Evolutionary conservation across 1,140 invertebrate species (phyloP).

Genomic region (Drosophila leontia): DNA sequence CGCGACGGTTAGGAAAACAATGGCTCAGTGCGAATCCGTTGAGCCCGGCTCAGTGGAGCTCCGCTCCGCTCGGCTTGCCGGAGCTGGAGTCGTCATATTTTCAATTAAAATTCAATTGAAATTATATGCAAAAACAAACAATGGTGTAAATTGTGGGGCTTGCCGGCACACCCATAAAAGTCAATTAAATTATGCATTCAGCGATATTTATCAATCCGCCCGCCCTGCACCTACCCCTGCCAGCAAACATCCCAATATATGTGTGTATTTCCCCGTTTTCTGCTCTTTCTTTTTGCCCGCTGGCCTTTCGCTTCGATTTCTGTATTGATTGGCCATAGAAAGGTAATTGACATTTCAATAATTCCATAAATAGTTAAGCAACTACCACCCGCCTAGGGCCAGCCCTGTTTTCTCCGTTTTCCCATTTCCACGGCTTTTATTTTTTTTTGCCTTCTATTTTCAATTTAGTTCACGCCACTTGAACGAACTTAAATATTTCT

Average conservation of each 20-base stretch:
- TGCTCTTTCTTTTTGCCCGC: not conserved
- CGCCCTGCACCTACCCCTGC: not conserved
- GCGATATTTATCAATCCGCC: slow-evolving; percentile 48
- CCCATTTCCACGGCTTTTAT: slow-evolving; percentile 1
- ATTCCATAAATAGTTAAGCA: slow-evolving; percentile 61
- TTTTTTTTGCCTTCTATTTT: slow-evolving; percentile 44
- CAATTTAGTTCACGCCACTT: slow-evolving; percentile 60
- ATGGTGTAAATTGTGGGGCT: slow-evolving; percentile 62
- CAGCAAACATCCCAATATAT: not conserved
- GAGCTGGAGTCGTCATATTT: slow-evolving; percentile 58
- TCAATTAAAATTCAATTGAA: slow-evolving; percentile 82
- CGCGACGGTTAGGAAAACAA: slow-evolving; percentile 48
- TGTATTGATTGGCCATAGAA: slow-evolving; percentile 51
- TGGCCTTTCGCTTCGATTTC: slow-evolving; percentile 30
- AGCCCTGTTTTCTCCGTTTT: slow-evolving; percentile 2
- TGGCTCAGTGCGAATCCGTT: slow-evolving; percentile 50
- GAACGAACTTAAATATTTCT: slow-evolving; percentile 76
- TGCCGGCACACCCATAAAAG: slow-evolving; percentile 45
- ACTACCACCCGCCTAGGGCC: slow-evolving; percentile 1
- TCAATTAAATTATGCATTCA: slow-evolving; percentile 58
- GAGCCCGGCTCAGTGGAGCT: slow-evolving; percentile 15
- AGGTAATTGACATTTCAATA: slow-evolving; percentile 62
- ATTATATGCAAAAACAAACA: slow-evolving; percentile 77
- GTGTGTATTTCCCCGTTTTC: not conserved
- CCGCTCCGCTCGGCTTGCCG: not conserved